Conservation (phyloP, 2,797 vertebrate species). For the Rhabdomys pumilio region DNA sequence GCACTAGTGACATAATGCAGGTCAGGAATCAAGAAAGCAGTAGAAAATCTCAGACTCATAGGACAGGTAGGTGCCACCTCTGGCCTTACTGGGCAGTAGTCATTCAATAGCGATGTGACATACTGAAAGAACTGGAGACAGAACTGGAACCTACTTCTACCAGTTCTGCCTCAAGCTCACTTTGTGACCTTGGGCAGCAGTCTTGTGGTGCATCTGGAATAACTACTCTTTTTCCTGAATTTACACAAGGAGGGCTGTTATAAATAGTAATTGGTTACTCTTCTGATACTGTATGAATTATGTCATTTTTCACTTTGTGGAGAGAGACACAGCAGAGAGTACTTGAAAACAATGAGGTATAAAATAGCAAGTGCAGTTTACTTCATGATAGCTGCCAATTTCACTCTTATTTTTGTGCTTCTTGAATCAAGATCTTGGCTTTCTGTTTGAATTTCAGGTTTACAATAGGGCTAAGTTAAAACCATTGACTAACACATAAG, state of each 20-base stretch:
- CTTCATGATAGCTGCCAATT: not conserved
- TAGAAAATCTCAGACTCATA: not conserved
- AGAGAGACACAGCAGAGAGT: not conserved
- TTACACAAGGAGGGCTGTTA: not conserved
- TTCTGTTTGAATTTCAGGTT: not conserved
- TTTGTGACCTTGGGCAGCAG: not conserved
- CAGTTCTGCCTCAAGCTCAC: not conserved
- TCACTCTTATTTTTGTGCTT: not conserved
- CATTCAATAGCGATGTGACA: not conserved
- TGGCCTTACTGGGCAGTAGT: not conserved
- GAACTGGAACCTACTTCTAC: not conserved
- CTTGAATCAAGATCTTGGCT: not conserved
- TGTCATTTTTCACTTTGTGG: not conserved
- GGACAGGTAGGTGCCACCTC: not conserved
- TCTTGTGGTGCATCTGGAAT: not conserved
- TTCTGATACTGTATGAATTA: not conserved
- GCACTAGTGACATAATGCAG: not conserved
- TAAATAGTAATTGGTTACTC: not conserved
- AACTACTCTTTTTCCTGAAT: not conserved
- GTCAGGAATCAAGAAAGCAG: not conserved
- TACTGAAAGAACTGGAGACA: not conserved
- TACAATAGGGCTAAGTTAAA: not conserved
- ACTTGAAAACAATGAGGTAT: not conserved
- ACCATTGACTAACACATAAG: not conserved
- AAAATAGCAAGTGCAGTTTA: not conserved